A percentile compares a stretch with the other conserved stretches of the same genome.
Conservation (phyloP, 2,888 invertebrate species). For the Phoenoteleia sp. region DNA sequence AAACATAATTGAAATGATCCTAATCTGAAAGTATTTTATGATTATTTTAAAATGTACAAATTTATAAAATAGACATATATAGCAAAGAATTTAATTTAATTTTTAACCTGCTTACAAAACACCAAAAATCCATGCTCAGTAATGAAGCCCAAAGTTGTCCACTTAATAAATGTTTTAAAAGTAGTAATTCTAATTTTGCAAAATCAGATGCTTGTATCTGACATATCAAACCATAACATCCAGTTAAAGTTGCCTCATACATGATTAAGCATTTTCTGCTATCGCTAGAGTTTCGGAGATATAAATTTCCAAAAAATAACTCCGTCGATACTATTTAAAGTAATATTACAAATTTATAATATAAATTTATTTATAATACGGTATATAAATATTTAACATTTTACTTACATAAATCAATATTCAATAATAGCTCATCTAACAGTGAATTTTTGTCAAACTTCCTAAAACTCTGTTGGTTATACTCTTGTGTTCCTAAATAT, state of each 20-base stretch:
- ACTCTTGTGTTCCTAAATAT: conserved; percentile 75
- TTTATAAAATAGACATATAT: neutral
- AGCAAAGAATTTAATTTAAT: neutral
- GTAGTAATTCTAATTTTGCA: conserved; percentile 74
- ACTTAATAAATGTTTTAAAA: conserved; percentile 82
- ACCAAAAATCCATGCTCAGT: conserved; percentile 82
- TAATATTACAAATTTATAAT: no score
- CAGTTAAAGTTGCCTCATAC: conserved; percentile 81
- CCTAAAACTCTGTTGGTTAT: conserved; percentile 76
- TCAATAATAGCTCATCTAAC: conserved; percentile 76
- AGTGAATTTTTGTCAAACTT: conserved; percentile 72
- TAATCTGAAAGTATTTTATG: conserved; percentile 79
- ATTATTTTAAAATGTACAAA: neutral
- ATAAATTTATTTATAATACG: no score
- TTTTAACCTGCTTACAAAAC: conserved; percentile 80
- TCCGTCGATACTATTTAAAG: no score
- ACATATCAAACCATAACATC: conserved; percentile 77
- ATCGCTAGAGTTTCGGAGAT: no score
- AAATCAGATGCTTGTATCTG: conserved; percentile 78
- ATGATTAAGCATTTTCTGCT: no score
- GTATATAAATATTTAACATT: no score
- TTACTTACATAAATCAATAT: conserved; percentile 78
- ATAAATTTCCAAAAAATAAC: no score
- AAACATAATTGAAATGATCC: conserved; percentile 79
- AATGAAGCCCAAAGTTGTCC: conserved; percentile 81